Base-by-base conservation (phyloP, 2,888 invertebrate genomes). In the Eueremaeus valkanovi region DNA sequence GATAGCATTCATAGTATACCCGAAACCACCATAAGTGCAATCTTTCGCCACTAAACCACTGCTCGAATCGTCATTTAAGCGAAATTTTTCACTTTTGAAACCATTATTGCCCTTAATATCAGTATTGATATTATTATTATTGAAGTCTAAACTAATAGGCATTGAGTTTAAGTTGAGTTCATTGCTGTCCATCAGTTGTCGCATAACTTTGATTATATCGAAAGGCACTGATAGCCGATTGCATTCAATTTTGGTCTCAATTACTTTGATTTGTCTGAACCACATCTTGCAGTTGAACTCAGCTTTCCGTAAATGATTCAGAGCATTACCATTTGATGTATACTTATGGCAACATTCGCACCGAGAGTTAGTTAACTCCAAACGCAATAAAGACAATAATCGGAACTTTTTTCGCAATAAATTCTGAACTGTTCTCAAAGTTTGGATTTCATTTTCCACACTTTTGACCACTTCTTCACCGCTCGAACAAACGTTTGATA, bases 261-360 rank as follows among this genome's bases (percentile, higher is more conserved):
- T 68, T 24, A 68, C 31, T n/a, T 68, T 36, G 36, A 42, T 68
- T 24, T 68, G 68, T 68, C 42, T 21, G 42, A 42, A 68, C 68
- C 68, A 68, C 68, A 68, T 68, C 36, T 42, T 31, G 42, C 40
- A 36, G 27, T 68, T 68, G 68, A 68, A 68, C 27, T 68, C 68
- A 33, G 68, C 40, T 42, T 42, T 68, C 13, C 16, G 24, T 21
- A 68, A 33, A 68, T 68, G 68, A 18, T 18, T 31, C 18, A 36
- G 33, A 21, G 33, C 27, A 63, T 33, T 63, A 3, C n/a, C 36
- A 33, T 21, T 63, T 1, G 63, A 55, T 27, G 11, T 11, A 8
- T 11, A 63, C 16, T 63, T 63, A 33, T 63, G 21, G 13, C 18
- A 68, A 42, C 68, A 68, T 5, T 68, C 24, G 68, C 68, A 68